These are phyloP conservation scores for Callochromis pleurospilus DNA, from an alignment of 2,113 vertebrate species.

Conservation along the genomic window DNA sequence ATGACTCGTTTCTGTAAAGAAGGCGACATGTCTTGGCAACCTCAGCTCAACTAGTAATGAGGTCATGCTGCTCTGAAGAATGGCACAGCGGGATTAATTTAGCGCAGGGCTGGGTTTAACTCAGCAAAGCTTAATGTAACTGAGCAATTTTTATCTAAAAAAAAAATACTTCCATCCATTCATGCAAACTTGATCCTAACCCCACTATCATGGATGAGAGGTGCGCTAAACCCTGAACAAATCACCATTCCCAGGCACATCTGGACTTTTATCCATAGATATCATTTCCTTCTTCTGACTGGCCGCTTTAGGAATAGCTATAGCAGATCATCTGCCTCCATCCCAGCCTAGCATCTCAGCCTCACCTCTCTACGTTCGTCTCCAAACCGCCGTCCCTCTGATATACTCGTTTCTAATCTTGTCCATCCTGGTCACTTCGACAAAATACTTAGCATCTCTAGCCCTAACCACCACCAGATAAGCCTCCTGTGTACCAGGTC, in stretches of 20 bases:
- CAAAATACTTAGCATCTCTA: not conserved
- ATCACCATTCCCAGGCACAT: rapidly evolving
- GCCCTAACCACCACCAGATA: not conserved
- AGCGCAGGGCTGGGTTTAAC: not conserved
- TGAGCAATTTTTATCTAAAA: not conserved
- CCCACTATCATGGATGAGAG: not conserved
- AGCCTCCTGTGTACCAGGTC: not conserved
- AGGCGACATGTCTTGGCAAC: slow-evolving; percentile 32
- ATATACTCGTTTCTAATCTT: not conserved
- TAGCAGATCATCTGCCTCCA: not conserved
- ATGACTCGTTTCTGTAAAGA: not conserved
- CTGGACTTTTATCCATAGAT: not conserved
- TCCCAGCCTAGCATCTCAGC: not conserved
- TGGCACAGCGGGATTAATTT: not conserved
- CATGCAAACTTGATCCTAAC: not conserved
- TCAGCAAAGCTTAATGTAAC: not conserved
- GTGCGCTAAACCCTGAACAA: not conserved
- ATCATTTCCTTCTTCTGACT: not conserved
- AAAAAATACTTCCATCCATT: not conserved
- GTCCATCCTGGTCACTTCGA: not conserved
- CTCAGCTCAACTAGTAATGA: slow-evolving; percentile 1
- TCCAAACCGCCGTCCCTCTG: not conserved
- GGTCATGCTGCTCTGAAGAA: slow-evolving; percentile 25
- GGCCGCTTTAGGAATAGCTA: not conserved
- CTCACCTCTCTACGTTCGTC: not conserved